A percentile compares a stretch with the other conserved stretches of the same genome.
Conservation (phyloP, 2,113 vertebrate genomes). For the Phaethon lepturus region DNA sequence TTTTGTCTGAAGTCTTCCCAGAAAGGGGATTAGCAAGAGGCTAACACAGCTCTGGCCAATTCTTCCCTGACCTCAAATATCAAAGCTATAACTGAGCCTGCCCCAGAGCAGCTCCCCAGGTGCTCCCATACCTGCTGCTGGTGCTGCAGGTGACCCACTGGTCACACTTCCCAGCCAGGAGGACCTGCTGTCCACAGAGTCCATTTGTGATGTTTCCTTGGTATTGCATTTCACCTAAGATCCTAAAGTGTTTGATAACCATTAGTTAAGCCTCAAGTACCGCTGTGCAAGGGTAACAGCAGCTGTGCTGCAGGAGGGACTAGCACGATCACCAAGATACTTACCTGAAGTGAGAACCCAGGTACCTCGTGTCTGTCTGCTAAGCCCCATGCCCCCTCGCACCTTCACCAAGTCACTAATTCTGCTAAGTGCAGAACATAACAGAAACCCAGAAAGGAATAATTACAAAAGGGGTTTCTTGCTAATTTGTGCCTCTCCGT, state of each 20-base stretch:
- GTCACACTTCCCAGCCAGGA: not conserved
- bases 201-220: not conserved
- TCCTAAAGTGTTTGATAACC: fast-evolving
- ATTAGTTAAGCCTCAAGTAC: not conserved
- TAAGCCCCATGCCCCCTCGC: not conserved
- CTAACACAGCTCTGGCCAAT: not conserved
- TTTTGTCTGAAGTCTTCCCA: not conserved
- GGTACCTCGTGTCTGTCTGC: not conserved
- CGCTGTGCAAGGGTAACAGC: not conserved
- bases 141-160: not conserved
- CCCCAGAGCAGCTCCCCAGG: not conserved
- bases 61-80: conserved; percentile 38
- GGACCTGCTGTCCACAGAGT: not conserved
- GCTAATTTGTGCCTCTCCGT: not conserved
- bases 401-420: not conserved
- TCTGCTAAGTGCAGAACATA: not conserved
- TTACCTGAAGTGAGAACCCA: not conserved
- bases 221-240: fast-evolving
- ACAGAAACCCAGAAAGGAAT: not conserved
- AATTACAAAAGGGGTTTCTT: not conserved
- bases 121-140: not conserved
- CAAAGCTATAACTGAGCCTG: not conserved
- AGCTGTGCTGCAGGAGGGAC: not conserved
- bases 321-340: not conserved
- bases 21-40: conserved; percentile 20